Evolutionary conservation across 1,140 invertebrate species (phyloP).

Genomic region (Scylla paramamosain): DNA sequence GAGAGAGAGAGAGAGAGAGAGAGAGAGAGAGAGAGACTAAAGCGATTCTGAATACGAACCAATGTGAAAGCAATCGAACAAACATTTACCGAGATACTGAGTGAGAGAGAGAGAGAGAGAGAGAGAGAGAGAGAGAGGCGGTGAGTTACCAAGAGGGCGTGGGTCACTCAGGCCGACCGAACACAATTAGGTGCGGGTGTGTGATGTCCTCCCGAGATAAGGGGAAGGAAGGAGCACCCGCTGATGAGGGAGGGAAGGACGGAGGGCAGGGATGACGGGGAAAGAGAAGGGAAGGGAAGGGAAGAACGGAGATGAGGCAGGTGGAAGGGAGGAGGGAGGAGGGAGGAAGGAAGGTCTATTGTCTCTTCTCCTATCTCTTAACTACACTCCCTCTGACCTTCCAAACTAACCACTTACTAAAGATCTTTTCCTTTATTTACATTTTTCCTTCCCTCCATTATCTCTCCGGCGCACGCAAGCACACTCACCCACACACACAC

Average conservation of each 20-base stretch:
- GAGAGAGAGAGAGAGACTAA: too few relatives aligned
- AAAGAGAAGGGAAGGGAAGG: not conserved
- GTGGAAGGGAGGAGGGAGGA: not conserved
- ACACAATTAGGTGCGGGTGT: not conserved
- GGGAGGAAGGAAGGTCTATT: not conserved
- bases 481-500: not conserved
- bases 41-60: too few relatives aligned
- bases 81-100: not conserved
- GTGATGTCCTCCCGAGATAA: not conserved
- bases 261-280: not conserved
- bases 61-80: too few relatives aligned
- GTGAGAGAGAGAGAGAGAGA: not conserved
- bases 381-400: not conserved
- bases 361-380: not conserved
- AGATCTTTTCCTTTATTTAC: not conserved
- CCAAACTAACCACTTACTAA: slow-evolving; percentile 2
- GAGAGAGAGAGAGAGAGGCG: not conserved
- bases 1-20: too few relatives aligned
- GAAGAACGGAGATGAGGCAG: not conserved
- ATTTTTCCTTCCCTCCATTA: not conserved
- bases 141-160: not conserved
- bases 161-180: not conserved
- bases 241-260: not conserved
- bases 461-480: not conserved
- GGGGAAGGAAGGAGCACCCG: not conserved